A percentile compares a stretch with the other conserved stretches of the same genome.
phyloP scores from a whole-genome alignment of 2,113 vertebrate species.

The Xiphophorus maculatus region DNA sequence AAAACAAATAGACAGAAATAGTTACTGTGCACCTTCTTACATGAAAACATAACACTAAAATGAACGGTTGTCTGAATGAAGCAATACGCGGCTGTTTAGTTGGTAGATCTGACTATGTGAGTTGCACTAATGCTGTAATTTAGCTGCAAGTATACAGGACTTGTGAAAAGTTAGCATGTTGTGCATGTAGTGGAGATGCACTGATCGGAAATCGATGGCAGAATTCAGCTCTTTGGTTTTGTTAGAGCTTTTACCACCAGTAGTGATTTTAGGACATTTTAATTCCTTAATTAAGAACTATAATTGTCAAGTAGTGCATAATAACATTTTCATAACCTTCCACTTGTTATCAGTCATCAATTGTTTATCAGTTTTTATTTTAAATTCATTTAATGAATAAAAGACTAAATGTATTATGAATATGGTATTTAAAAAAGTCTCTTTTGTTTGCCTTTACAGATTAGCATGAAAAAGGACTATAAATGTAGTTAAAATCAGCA shows the following conservation, averaged over 20 bases:
- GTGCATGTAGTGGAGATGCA: background rate
- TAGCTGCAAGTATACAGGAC: conserved; percentile 2
- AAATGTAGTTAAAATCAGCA: background rate
- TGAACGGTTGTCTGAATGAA: conserved; percentile 15
- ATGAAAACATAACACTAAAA: background rate
- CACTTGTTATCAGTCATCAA: background rate
- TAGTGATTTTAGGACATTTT: background rate
- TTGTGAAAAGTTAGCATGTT: conserved; percentile 3
- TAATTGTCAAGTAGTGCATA: background rate
- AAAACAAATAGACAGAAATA: background rate
- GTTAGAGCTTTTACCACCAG: background rate
- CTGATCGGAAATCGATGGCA: too few relatives aligned
- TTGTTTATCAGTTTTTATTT: background rate
- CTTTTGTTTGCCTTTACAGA: too few relatives aligned
- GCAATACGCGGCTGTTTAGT: conserved; percentile 21
- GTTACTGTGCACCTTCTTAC: too few relatives aligned
- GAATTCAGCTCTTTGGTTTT: too few relatives aligned
- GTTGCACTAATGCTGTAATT: background rate
- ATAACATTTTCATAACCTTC: background rate
- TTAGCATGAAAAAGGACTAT: background rate
- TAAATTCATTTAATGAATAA: background rate
- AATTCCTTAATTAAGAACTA: background rate
- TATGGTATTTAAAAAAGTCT: too few relatives aligned
- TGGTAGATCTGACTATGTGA: conserved; percentile 11
- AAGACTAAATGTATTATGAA: background rate